Conservation (phyloP, 2,888 invertebrate genomes). For the Apotomis betuletana region DNA sequence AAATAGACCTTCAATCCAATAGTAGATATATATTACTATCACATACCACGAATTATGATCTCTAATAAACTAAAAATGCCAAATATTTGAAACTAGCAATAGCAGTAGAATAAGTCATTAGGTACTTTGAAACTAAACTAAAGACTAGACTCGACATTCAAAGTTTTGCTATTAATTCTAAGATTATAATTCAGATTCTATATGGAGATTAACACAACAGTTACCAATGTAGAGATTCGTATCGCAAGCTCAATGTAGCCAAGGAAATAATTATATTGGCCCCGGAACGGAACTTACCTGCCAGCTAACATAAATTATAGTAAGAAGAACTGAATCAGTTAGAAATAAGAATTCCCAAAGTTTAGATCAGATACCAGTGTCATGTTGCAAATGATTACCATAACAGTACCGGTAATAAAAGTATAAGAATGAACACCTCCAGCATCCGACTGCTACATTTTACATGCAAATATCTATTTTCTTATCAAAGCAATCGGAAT, state of each 20-base stretch:
- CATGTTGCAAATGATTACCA: slow-evolving; percentile 77
- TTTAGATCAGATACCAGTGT: slow-evolving; percentile 81
- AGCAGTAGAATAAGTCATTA: background rate
- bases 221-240: slow-evolving; percentile 12
- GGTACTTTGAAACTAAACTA: background rate
- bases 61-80: background rate
- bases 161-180: too few species aligned
- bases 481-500: slow-evolving; percentile 73
- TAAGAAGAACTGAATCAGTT: slow-evolving; percentile 30
- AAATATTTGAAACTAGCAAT: too few species aligned
- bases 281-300: slow-evolving; percentile 7
- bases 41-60: background rate
- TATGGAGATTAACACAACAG: background rate
- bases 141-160: too few species aligned
- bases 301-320: background rate
- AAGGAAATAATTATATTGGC: slow-evolving; percentile 16
- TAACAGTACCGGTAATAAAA: slow-evolving; percentile 74
- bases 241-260: background rate
- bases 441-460: slow-evolving; percentile 65
- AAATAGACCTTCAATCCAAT: background rate
- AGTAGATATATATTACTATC: background rate
- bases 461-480: slow-evolving; percentile 78
- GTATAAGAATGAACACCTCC: slow-evolving; percentile 69
- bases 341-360: slow-evolving; percentile 62
- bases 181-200: background rate